These are phyloP conservation scores for Diaprepes abbreviatus DNA, from an alignment of 2,888 invertebrate genomes.

Conservation along the genomic window DNA sequence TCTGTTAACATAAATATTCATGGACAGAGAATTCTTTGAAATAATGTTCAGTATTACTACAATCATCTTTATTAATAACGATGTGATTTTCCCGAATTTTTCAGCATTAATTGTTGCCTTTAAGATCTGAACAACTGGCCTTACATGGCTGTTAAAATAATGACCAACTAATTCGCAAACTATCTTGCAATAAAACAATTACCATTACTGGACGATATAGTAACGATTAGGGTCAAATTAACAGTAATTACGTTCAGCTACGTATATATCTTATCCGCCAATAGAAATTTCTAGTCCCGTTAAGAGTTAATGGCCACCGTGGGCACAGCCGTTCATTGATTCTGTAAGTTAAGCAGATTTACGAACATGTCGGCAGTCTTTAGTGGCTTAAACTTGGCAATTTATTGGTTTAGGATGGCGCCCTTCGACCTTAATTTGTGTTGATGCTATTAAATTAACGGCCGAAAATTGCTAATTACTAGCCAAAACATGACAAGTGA, in stretches of 20 bases:
- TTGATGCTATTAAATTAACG: background rate
- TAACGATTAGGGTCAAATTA: slow-evolving; percentile 9
- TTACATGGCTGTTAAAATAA: too few relatives aligned
- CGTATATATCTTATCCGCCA: slow-evolving; percentile 15
- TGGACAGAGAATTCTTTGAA: too few relatives aligned
- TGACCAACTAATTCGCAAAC: too few relatives aligned
- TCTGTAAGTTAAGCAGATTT: slow-evolving; percentile 26
- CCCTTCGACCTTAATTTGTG: slow-evolving; percentile 1
- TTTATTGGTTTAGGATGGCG: slow-evolving; percentile 6
- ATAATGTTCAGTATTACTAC: too few relatives aligned
- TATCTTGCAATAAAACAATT: background rate
- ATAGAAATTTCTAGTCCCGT: background rate
- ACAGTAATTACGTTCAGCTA: slow-evolving; percentile 1
- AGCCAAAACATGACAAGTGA: too few relatives aligned
- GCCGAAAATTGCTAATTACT: background rate
- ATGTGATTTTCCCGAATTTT: too few relatives aligned
- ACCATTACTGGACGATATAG: background rate
- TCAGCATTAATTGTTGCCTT: too few relatives aligned
- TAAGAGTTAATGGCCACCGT: background rate
- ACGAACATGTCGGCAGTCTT: slow-evolving; percentile 12
- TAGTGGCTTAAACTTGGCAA: slow-evolving; percentile 9
- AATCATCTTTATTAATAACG: too few relatives aligned
- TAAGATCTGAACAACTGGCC: too few relatives aligned
- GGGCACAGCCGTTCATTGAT: slow-evolving; percentile 15
- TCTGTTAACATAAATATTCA: too few relatives aligned